phyloP scores from a whole-genome alignment of 2,888 invertebrate species.

The Leuctra nigra region DNA sequence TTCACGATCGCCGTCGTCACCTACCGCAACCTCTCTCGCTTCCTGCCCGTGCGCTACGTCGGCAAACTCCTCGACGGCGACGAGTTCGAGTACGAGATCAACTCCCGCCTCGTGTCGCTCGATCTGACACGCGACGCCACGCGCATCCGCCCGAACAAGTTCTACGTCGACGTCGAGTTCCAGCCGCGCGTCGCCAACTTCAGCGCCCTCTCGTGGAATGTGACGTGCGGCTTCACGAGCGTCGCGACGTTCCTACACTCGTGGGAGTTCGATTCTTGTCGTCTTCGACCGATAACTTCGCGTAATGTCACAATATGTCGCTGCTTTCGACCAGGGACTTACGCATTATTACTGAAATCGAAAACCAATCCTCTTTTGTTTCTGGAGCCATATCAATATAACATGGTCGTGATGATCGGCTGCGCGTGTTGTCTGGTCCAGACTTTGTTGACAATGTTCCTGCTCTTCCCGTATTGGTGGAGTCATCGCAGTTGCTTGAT shows the following conservation, averaged over 20 bases:
- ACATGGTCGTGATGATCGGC: conserved; percentile 43
- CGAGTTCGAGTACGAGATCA: conserved; percentile 59
- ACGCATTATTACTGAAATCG: conserved; percentile 55
- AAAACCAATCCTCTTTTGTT: conserved; percentile 31
- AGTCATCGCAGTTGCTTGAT: conserved; percentile 49
- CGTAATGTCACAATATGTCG: conserved; percentile 49
- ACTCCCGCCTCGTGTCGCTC: conserved; percentile 50
- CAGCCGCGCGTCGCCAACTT: conserved; percentile 42
- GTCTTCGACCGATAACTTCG: conserved; percentile 45
- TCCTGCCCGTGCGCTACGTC: conserved; percentile 54
- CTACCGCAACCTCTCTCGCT: conserved; percentile 56
- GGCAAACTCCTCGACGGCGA: conserved; percentile 57
- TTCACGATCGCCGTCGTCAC: conserved; percentile 44
- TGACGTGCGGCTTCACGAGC: conserved; percentile 44
- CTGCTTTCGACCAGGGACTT: conserved; percentile 56
- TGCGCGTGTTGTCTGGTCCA: conserved; percentile 48
- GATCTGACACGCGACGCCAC: conserved; percentile 32
- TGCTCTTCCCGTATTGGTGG: conserved; percentile 46
- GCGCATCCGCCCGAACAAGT: conserved; percentile 29
- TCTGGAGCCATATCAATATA: conserved; percentile 8
- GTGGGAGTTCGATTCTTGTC: conserved; percentile 57
- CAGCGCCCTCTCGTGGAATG: conserved; percentile 44
- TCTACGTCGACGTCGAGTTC: conserved; percentile 46
- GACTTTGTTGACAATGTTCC: conserved; percentile 42
- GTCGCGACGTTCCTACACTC: conserved; percentile 37